These are phyloP conservation scores for Megaceryle maxima DNA, from an alignment of 2,113 vertebrate species.

Conservation along the genomic window DNA sequence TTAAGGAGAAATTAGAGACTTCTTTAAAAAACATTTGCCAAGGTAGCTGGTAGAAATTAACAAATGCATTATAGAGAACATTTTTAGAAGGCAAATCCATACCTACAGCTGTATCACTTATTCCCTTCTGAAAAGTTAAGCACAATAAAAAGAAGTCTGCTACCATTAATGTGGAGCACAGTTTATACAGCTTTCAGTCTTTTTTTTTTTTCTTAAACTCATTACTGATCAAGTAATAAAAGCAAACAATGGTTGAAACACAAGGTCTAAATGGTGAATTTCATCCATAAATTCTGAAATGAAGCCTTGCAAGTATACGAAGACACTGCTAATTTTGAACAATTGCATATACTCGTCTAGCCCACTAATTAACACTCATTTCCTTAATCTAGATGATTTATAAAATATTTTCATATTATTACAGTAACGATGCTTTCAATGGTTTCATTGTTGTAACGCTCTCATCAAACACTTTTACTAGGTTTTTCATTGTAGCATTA, in stretches of 20 bases:
- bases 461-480: not conserved
- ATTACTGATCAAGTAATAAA: not conserved
- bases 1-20: not conserved
- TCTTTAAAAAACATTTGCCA: not conserved
- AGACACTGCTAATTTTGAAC: not conserved
- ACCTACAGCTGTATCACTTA: not conserved
- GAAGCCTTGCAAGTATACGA: not conserved
- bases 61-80: not conserved
- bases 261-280: not conserved
- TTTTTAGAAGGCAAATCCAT: not conserved
- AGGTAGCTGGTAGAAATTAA: not conserved
- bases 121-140: not conserved
- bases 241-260: not conserved
- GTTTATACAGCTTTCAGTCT: not conserved
- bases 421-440: not conserved
- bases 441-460: not conserved
- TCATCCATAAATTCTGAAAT: not conserved
- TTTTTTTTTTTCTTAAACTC: not conserved
- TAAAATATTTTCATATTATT: not conserved
- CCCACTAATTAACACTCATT: not conserved
- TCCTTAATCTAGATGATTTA: not conserved
- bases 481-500: not conserved
- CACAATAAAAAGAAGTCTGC: not conserved
- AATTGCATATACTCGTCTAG: not conserved
- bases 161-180: not conserved